Conservation (phyloP, 2,888 invertebrate species). For the Marasmarcha lunaedactyla region DNA sequence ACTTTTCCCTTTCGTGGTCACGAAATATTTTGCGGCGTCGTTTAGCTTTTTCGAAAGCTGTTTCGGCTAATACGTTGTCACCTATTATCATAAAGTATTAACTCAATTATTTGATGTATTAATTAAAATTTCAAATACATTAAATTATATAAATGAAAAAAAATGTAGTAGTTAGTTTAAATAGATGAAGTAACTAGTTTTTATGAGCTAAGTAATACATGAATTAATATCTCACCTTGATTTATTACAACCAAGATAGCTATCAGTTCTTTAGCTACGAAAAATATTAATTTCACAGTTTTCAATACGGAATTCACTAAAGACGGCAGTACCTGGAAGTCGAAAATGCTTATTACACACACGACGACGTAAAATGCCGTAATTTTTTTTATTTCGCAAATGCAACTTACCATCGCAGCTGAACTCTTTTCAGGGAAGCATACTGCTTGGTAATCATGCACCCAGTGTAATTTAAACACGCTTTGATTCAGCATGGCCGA, state of each 20-base stretch:
- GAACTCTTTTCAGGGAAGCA: constrained; percentile 35
- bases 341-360: too few species aligned
- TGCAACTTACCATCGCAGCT: constrained; percentile 33
- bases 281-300: not conserved
- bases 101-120: too few species aligned
- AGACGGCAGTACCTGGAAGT: too few species aligned
- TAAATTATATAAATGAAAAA: too few species aligned
- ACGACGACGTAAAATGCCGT: too few species aligned
- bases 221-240: too few species aligned
- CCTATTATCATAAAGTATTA: constrained; percentile 18
- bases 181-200: too few species aligned
- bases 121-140: too few species aligned
- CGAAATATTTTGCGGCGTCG: constrained; percentile 32
- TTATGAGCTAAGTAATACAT: too few species aligned
- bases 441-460: constrained; percentile 56
- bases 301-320: too few species aligned
- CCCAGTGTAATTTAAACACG: constrained; percentile 45
- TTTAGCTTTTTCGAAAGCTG: constrained; percentile 38
- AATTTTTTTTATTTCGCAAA: too few species aligned
- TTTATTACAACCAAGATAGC: not conserved
- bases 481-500: constrained; percentile 32
- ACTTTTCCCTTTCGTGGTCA: constrained; percentile 46
- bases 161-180: too few species aligned
- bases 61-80: constrained; percentile 30
- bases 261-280: not conserved